phyloP scores from a whole-genome alignment of 2,888 invertebrate species.

The Halictus quadricinctus region DNA sequence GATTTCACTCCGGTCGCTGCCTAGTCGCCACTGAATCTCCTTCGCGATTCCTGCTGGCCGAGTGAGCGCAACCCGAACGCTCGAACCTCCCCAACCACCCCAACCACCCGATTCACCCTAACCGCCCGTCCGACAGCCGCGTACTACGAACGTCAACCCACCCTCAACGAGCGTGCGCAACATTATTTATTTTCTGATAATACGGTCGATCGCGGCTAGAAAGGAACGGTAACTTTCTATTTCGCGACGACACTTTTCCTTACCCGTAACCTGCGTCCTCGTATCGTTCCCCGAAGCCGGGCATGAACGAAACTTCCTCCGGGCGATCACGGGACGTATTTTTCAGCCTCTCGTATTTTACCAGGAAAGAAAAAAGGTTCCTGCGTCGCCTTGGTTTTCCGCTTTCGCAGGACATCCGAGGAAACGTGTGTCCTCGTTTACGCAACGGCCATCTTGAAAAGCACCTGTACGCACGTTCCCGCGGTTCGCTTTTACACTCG shows the following conservation, averaged over 20 bases:
- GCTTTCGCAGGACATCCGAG: too few relatives aligned
- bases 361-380: background rate
- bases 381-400: background rate
- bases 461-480: background rate
- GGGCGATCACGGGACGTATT: background rate
- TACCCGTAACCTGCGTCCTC: background rate
- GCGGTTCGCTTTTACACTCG: background rate
- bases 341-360: background rate
- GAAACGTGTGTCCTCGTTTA: background rate
- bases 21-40: constrained; percentile 69
- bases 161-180: constrained; percentile 61
- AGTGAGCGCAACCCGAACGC: background rate
- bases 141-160: constrained; percentile 54
- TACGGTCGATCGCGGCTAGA: constrained; percentile 46
- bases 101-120: background rate
- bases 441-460: background rate
- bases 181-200: constrained; percentile 52
- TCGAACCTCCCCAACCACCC: background rate
- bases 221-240: constrained; percentile 8
- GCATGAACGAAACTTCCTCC: background rate
- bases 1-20: constrained; percentile 57
- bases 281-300: background rate
- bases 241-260: background rate
- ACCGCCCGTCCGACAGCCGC: constrained; percentile 34
- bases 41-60: constrained; percentile 17